A percentile compares a stretch with the other conserved stretches of the same genome.
These are phyloP conservation scores for Acromyrmex heyeri DNA, from an alignment of 1,140 invertebrate genomes.

Conservation along the genomic window DNA sequence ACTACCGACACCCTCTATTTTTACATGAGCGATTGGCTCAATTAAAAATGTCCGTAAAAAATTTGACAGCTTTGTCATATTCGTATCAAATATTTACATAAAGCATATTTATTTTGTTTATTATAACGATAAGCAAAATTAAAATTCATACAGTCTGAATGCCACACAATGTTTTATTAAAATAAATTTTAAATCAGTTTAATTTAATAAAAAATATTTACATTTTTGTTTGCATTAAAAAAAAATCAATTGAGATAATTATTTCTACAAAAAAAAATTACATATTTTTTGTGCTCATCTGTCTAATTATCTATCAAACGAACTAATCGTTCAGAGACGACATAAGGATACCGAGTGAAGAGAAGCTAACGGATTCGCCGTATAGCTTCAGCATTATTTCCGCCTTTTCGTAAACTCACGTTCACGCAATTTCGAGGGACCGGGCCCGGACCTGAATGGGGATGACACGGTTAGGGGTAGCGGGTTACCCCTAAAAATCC, in stretches of 20 bases:
- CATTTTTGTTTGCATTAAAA: neutral
- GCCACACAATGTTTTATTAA: neutral
- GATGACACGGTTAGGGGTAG: slow-evolving; percentile 80
- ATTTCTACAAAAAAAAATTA: slow-evolving; percentile 18
- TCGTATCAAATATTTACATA: neutral
- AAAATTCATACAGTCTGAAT: neutral
- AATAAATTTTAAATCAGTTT: neutral
- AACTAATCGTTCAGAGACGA: slow-evolving; percentile 33
- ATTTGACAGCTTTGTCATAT: slow-evolving; percentile 21
- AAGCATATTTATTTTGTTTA: neutral
- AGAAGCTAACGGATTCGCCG: slow-evolving; percentile 68
- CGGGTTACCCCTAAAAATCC: slow-evolving; percentile 78
- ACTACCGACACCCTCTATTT: slow-evolving; percentile 25
- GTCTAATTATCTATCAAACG: slow-evolving; percentile 20
- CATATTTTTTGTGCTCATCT: slow-evolving; percentile 13
- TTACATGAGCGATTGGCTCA: slow-evolving; percentile 47
- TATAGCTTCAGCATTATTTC: slow-evolving; percentile 67
- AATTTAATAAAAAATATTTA: neutral
- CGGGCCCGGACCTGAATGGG: slow-evolving; percentile 49
- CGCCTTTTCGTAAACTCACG: slow-evolving; percentile 76
- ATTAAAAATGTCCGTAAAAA: slow-evolving; percentile 52
- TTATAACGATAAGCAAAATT: neutral
- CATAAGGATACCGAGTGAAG: slow-evolving; percentile 50
- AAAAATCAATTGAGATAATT: neutral
- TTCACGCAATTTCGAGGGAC: slow-evolving; percentile 73